Conservation (phyloP, 2,113 vertebrate species). For the Neopipo cinnamomea region DNA sequence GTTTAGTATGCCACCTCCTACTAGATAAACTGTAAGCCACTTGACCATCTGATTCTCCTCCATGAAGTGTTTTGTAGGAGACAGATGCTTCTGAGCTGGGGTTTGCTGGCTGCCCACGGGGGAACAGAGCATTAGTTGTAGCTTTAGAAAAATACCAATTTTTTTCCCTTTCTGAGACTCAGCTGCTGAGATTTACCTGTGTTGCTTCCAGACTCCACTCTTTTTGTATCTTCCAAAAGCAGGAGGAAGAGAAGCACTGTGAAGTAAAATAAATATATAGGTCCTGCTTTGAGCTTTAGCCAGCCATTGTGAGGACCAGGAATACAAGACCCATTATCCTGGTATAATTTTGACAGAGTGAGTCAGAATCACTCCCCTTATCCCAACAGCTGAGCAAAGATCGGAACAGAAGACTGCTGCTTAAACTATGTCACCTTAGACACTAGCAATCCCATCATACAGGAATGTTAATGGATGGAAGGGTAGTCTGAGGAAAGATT, state of each 20-base stretch:
- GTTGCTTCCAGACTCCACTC: neutral
- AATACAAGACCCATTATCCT: neutral
- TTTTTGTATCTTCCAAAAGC: neutral
- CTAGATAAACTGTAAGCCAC: neutral
- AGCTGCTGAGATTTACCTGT: neutral
- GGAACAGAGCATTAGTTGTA: neutral
- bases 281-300: neutral
- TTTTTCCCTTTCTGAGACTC: neutral
- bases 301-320: neutral
- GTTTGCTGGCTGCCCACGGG: neutral
- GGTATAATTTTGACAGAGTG: neutral
- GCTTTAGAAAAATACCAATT: neutral
- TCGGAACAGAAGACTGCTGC: neutral
- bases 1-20: neutral
- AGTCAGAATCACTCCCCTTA: neutral
- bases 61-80: neutral
- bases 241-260: neutral
- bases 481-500: neutral
- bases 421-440: neutral
- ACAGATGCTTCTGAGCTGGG: neutral
- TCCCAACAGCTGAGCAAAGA: neutral
- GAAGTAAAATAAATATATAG: neutral
- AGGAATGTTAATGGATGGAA: neutral
- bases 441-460: neutral
- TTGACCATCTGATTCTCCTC: neutral